A percentile compares a stretch with the other conserved stretches of the same genome.
Evolutionary conservation across 2,113 vertebrate genomes (phyloP).

Genomic region (Grallaria varia): DNA sequence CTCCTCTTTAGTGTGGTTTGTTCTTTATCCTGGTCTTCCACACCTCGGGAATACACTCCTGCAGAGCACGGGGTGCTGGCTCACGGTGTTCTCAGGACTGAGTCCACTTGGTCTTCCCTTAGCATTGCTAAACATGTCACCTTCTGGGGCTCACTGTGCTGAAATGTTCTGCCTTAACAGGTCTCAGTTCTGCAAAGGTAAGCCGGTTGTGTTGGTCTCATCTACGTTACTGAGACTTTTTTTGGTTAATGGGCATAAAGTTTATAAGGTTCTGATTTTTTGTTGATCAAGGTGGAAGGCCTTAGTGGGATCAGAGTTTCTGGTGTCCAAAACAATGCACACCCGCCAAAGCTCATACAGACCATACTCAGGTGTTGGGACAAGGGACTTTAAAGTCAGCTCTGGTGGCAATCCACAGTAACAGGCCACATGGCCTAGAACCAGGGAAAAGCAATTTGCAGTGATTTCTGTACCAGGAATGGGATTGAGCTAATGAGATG

Average conservation of each 20-base stretch:
- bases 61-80: neutral
- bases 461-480: neutral
- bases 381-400: neutral
- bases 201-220: neutral
- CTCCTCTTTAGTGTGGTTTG: neutral
- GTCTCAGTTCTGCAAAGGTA: neutral
- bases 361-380: neutral
- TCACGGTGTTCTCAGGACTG: neutral
- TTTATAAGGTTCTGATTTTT: neutral
- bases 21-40: neutral
- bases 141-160: neutral
- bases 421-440: neutral
- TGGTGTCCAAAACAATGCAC: neutral
- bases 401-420: neutral
- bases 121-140: neutral
- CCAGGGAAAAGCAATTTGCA: neutral
- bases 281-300: neutral
- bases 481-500: neutral
- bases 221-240: neutral
- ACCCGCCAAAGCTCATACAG: neutral
- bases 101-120: neutral
- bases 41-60: neutral
- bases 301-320: neutral
- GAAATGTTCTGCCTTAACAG: neutral
- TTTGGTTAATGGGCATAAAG: neutral